Base-by-base conservation (phyloP, 2,113 vertebrate species). In the Apeltes quadracus region DNA sequence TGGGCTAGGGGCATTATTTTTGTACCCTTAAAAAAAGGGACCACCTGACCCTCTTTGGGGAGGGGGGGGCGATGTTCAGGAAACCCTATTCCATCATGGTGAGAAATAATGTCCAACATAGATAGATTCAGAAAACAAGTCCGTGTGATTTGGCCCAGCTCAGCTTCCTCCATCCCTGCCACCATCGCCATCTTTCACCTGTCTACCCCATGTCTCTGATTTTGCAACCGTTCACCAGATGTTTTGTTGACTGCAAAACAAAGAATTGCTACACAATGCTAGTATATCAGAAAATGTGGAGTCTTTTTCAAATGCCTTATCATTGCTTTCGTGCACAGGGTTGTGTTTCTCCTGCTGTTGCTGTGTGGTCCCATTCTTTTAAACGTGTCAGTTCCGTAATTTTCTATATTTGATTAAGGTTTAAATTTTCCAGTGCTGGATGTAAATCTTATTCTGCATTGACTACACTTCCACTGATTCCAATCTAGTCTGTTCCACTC, bases 211-310 rank as follows among this genome's bases (percentile, higher is more conserved):
- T 62, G 32, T 23, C 39, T 55, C 29, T 18, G 18, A 32, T 34
- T 64, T 10, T 0, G 34, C 46, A 83, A 61, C 61, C 56, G 56
- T 61, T 61, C 34, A 50, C 20, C 67, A 66, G 62, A 61, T 67
- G 43, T 54, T 74, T n/a, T 74, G 51, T 71, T 56, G 39, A 67
- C 56, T 70, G 61, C 56, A 73, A 27, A 16, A 61, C 68, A 68
- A 74, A 76, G 51, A 59, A 48, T 20, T 50, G 38, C 61, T 62
- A 43, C n/a, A 25, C 38, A 25, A 7, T 29, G 59, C 46, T 59
- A 70, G 18, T 44, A 57, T 46, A 53, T 72, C 75, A 68, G 27
- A 57, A 36, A 20, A 14, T 32, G 63, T 53, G 63, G 57, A 67
- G 36, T 53, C 20, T 61, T 70, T 74, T 38, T 32, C 54, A 32